These are phyloP conservation scores for Polietes domitor DNA, from an alignment of 2,888 invertebrate genomes.

Conservation along the genomic window DNA sequence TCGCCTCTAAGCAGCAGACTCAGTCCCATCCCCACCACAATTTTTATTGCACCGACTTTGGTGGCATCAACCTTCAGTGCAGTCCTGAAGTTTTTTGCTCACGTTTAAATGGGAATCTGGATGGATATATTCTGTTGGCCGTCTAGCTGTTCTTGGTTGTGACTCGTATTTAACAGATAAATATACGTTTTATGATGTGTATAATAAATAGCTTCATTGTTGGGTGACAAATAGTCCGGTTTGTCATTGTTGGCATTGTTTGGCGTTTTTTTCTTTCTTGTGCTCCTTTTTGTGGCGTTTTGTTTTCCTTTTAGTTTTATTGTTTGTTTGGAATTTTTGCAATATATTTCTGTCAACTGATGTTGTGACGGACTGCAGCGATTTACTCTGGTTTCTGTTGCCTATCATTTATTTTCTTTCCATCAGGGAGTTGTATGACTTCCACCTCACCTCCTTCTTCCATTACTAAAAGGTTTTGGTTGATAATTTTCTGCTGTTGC, in stretches of 20 bases:
- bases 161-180: conserved; percentile 50
- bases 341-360: conserved; percentile 11
- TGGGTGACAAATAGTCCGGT: conserved; percentile 66
- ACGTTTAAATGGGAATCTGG: too few species aligned
- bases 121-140: background rate
- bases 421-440: background rate
- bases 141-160: conserved; percentile 27
- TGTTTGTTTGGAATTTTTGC: background rate
- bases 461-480: too few species aligned
- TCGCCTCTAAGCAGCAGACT: background rate
- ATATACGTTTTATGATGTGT: conserved; percentile 59
- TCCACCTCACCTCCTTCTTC: too few species aligned
- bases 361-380: background rate
- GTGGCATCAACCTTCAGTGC: conserved; percentile 45
- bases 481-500: background rate
- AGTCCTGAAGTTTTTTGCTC: background rate
- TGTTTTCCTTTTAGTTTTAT: conserved; percentile 15
- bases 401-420: too few species aligned
- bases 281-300: background rate
- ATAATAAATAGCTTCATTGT: conserved; percentile 66
- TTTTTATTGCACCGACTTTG: conserved; percentile 27
- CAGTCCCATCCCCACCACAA: background rate
- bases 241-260: conserved; percentile 56
- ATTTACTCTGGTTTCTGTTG: background rate
- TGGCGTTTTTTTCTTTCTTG: background rate